These are phyloP conservation scores for Chymomyza costata DNA, from an alignment of 1,140 invertebrate species.

Conservation along the genomic window DNA sequence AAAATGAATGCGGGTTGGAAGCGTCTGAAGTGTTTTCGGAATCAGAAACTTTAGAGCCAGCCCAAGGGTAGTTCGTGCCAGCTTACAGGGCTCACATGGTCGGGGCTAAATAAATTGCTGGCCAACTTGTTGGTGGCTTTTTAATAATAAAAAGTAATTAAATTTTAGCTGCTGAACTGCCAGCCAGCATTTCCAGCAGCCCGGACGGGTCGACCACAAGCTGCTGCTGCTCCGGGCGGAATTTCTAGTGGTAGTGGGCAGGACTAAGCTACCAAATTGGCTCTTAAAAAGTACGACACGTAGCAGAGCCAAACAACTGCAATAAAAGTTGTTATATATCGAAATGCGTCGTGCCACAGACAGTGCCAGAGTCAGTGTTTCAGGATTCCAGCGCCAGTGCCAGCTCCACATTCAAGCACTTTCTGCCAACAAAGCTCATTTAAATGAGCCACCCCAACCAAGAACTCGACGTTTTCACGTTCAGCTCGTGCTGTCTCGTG, in stretches of 20 bases:
- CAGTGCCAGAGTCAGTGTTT: slow-evolving; percentile 11
- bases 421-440: slow-evolving; percentile 28
- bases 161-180: slow-evolving; percentile 31
- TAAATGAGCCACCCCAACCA: slow-evolving; percentile 23
- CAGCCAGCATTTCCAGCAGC: slow-evolving; percentile 7
- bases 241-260: too few relatives aligned
- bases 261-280: too few relatives aligned
- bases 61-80: neutral
- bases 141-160: slow-evolving; percentile 61
- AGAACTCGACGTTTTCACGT: neutral
- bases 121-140: slow-evolving; percentile 13
- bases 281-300: too few relatives aligned
- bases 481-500: neutral
- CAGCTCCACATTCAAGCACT: slow-evolving; percentile 9
- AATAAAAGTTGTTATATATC: too few relatives aligned
- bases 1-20: too few relatives aligned
- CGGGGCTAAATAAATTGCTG: neutral
- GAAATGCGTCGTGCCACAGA: neutral
- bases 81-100: too few relatives aligned
- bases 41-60: slow-evolving; percentile 47
- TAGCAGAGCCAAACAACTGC: too few relatives aligned
- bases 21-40: too few relatives aligned
- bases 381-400: slow-evolving; percentile 7
- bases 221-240: too few relatives aligned
- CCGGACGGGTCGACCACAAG: too few relatives aligned